Base-by-base conservation (phyloP, 2,888 invertebrate species). In the Amphipoea oculea region DNA sequence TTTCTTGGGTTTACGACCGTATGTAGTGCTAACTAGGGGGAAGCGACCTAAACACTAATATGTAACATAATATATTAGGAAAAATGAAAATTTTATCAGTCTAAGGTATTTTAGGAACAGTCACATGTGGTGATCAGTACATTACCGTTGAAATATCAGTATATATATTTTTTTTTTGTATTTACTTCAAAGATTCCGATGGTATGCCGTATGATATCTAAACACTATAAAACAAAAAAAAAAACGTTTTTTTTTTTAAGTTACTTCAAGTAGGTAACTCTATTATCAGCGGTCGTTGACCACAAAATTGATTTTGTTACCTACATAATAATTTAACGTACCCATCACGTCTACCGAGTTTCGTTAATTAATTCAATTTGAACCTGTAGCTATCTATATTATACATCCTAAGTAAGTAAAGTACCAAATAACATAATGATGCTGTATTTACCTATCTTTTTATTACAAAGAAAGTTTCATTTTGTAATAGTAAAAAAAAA, bases 401-500 rank as follows among this genome's bases (percentile, higher is more conserved):
- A 36, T 51, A 14, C 48, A 36, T 51, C 23, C 48, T 14, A 9
- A 54, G 23, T 1, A 51, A 14, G 23, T 48, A 4, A 45, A 4
- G 20, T 69, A 48, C 6, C 0, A 23, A 51, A 9, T 48, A 76
- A 48, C 29, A n/a, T 23, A 42, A 5, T 42, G 45, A 51, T 23
- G 4, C 7, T 17, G 29, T 76, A 51, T n/a, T 20, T 20, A 20
- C 2, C 29, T 57, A 57, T 1, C 7, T 63, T 45, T 20, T 36
- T 29, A 29, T 29, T 54, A 29, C n/a, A 45, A 63, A 80, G 36
- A 45, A 51, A 29, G 29, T 29, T 82, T 66, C 0, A 83, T 51
- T 54, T 84, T 42, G 57, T 36, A 40, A 62, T 14, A n/a, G 23
- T 42, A 67, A 72, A 77, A 74, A 77, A 74, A 45, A 12, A 40